Evolutionary conservation across 2,888 invertebrate species (phyloP).

Genomic region (Lithophane socia): DNA sequence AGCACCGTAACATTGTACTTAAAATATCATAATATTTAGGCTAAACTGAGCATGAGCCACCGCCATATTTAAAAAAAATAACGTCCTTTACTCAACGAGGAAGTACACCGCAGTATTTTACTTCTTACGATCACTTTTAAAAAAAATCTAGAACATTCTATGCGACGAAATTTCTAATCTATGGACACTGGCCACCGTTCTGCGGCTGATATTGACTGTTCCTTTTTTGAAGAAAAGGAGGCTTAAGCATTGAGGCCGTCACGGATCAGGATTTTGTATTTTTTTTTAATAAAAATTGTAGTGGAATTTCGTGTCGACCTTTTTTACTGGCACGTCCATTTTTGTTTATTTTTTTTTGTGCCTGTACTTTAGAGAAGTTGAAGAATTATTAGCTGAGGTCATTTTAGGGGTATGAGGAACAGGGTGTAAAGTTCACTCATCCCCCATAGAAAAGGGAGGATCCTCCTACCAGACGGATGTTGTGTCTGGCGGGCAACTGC

Average conservation of each 20-base stretch:
- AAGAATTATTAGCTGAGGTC: too few relatives aligned
- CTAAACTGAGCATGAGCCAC: neutral
- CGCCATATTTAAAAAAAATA: slow-evolving; percentile 37
- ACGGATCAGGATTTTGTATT: neutral
- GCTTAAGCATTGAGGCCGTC: slow-evolving; percentile 1
- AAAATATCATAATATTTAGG: slow-evolving; percentile 19
- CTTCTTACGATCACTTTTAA: slow-evolving; percentile 54
- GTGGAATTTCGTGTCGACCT: neutral
- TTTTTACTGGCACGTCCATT: neutral
- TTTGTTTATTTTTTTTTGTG: neutral
- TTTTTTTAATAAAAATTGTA: neutral
- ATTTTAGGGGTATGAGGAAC: too few relatives aligned
- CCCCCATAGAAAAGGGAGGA: too few relatives aligned
- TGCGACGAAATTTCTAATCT: slow-evolving; percentile 48
- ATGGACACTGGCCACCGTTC: slow-evolving; percentile 44
- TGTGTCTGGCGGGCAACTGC: too few relatives aligned
- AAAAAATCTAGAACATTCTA: slow-evolving; percentile 53
- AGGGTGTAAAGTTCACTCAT: too few relatives aligned
- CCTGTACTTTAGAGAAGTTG: neutral
- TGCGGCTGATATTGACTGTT: slow-evolving; percentile 28
- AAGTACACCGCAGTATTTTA: slow-evolving; percentile 60
- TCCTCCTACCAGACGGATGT: too few relatives aligned
- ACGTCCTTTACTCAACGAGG: slow-evolving; percentile 31
- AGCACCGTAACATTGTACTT: slow-evolving; percentile 7
- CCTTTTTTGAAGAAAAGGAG: slow-evolving; percentile 38